phyloP scores from a whole-genome alignment of 2,113 vertebrate genomes.

The Isichthys henryi region DNA sequence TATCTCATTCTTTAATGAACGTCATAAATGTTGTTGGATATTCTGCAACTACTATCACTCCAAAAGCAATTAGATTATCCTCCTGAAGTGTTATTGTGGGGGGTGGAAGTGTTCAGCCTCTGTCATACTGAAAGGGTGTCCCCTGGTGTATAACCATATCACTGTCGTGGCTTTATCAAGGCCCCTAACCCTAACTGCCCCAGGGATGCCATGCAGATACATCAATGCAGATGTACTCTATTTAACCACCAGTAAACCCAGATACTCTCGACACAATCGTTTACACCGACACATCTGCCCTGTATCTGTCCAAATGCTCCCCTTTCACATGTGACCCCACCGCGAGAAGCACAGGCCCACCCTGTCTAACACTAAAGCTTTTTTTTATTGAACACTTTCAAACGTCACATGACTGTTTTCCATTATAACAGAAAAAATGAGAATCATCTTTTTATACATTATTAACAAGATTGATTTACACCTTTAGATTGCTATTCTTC shows the following conservation, averaged over 20 bases:
- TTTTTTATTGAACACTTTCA: neutral
- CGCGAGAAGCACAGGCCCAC: neutral
- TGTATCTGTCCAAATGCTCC: neutral
- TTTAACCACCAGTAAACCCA: neutral
- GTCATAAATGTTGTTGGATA: slow-evolving; percentile 1
- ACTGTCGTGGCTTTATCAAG: neutral
- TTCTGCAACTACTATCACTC: neutral
- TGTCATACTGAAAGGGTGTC: neutral
- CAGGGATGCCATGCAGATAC: neutral
- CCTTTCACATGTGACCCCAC: neutral
- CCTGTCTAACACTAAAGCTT: neutral
- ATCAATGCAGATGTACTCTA: neutral
- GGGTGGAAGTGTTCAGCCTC: neutral
- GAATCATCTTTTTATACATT: neutral
- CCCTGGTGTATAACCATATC: neutral
- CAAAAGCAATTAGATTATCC: neutral
- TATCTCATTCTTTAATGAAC: neutral
- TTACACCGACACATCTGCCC: neutral
- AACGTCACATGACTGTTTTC: neutral
- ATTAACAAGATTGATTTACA: neutral
- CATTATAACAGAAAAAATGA: neutral
- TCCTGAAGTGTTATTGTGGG: neutral
- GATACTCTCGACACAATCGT: neutral
- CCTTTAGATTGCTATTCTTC: neutral
- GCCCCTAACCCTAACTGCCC: neutral